Evolutionary conservation across 2,888 invertebrate genomes (phyloP).

Genomic region (Dicyrtoma fusca): DNA sequence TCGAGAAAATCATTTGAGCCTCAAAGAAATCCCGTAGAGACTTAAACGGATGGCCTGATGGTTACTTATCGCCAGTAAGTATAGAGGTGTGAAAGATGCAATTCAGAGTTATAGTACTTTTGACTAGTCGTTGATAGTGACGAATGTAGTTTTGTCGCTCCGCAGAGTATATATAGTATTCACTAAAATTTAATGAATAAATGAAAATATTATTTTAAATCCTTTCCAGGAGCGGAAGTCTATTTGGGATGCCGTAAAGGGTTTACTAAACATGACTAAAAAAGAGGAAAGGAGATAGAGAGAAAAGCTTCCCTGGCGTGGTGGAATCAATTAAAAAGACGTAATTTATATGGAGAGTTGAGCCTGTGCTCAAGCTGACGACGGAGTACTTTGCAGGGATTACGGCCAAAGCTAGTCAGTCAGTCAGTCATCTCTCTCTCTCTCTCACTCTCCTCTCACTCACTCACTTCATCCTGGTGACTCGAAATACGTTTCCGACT

Average conservation of each 20-base stretch:
- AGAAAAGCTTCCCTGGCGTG: constrained; percentile 32
- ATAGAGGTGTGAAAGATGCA: too few species aligned
- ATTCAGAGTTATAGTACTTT: too few species aligned
- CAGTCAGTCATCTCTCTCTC: constrained; percentile 34
- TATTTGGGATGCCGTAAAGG: constrained; percentile 27
- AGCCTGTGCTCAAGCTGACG: constrained; percentile 23
- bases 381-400: constrained; percentile 34
- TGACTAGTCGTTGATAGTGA: not conserved
- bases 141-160: not conserved
- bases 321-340: constrained; percentile 44
- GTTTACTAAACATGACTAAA: constrained; percentile 24
- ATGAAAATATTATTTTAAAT: constrained; percentile 37
- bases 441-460: constrained; percentile 28
- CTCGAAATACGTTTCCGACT: constrained; percentile 31
- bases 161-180: not conserved
- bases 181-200: constrained; percentile 32
- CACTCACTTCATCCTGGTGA: constrained; percentile 2
- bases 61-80: too few species aligned
- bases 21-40: too few species aligned
- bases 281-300: constrained; percentile 7
- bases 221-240: constrained; percentile 20
- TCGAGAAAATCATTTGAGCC: constrained; percentile 13
- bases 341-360: constrained; percentile 44
- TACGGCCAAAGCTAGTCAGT: constrained; percentile 27
- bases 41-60: too few species aligned